Evolutionary conservation across 1,140 invertebrate species (phyloP).

Genomic region (Aphis craccivora): DNA sequence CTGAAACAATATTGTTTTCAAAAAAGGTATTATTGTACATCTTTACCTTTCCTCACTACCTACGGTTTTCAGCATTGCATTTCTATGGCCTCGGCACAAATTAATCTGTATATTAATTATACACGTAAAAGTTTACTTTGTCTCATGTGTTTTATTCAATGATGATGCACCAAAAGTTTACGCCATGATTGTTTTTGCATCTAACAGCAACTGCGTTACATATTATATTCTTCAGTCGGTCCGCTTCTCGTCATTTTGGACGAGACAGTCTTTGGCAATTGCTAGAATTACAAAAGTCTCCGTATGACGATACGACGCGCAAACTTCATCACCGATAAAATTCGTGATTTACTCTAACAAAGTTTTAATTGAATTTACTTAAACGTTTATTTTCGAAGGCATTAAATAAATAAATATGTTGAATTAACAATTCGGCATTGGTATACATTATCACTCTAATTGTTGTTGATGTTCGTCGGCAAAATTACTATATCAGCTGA

Average conservation of each 20-base stretch:
- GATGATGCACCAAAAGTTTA: neutral
- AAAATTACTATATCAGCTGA: neutral
- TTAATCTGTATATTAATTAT: neutral
- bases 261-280: neutral
- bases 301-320: neutral
- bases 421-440: neutral
- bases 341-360: neutral
- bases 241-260: neutral
- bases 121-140: neutral
- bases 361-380: slow-evolving; percentile 5
- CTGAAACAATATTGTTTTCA: too few relatives aligned
- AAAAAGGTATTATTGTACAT: neutral
- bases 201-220: neutral
- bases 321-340: neutral
- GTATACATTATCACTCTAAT: neutral
- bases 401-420: slow-evolving; percentile 1
- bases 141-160: neutral
- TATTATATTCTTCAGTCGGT: neutral
- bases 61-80: neutral
- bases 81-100: neutral
- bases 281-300: neutral
- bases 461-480: neutral
- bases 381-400: neutral
- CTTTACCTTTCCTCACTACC: neutral
- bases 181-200: neutral